Conservation (phyloP, 2,888 invertebrate species). For the Oscheius sp. region DNA sequence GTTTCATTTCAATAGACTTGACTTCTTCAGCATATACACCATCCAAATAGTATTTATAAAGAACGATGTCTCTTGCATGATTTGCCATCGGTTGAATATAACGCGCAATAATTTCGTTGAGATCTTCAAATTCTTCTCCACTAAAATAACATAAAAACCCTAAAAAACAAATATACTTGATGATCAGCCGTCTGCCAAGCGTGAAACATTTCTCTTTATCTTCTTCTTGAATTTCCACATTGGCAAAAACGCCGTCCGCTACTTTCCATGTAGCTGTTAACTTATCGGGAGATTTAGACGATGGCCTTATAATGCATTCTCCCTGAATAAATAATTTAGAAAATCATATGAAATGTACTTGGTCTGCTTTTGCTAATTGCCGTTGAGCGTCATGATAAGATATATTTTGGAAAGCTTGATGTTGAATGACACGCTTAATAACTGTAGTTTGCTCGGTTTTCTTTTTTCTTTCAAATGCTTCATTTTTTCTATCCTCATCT, state of each 20-base stretch:
- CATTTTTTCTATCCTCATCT: constrained; percentile 80
- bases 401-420: constrained; percentile 96
- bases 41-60: constrained; percentile 85
- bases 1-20: constrained; percentile 40
- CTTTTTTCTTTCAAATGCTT: constrained; percentile 81
- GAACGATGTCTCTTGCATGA: constrained; percentile 86
- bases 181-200: constrained; percentile 76
- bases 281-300: constrained; percentile 93
- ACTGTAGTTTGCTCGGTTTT: constrained; percentile 76
- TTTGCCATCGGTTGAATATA: constrained; percentile 96
- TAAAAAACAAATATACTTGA: constrained; percentile 22
- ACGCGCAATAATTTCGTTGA: constrained; percentile 97
- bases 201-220: constrained; percentile 97
- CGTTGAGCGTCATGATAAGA: constrained; percentile 90
- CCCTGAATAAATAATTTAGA: constrained; percentile 76
- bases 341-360: constrained; percentile 70
- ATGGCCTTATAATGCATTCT: constrained; percentile 93
- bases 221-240: constrained; percentile 93
- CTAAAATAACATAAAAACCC: constrained; percentile 71
- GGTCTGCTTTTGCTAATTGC: constrained; percentile 88
- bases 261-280: constrained; percentile 99
- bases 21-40: constrained; percentile 52
- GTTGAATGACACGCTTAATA: constrained; percentile 95
- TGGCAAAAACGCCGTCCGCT: constrained; percentile 89
- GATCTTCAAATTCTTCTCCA: constrained; percentile 86